These are phyloP conservation scores for Drosophila subquinaria DNA, from an alignment of 2,888 invertebrate genomes.

Conservation along the genomic window DNA sequence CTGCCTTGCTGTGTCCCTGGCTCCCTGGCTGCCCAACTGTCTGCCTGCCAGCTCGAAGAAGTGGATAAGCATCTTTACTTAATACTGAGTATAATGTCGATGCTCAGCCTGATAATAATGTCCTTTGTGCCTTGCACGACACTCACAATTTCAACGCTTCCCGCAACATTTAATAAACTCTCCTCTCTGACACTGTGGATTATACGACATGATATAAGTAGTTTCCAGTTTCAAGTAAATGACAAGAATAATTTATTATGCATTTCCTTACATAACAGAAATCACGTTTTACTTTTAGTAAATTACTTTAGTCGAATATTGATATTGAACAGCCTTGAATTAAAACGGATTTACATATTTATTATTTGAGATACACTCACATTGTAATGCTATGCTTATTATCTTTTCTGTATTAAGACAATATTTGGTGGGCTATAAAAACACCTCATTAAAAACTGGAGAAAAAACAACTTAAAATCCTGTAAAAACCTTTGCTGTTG, in stretches of 20 bases:
- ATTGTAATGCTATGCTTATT: not conserved
- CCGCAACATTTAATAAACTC: conserved; percentile 74
- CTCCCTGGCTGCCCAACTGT: conserved; percentile 38
- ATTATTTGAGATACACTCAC: not conserved
- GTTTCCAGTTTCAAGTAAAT: conserved; percentile 19
- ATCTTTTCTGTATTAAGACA: conserved; percentile 4
- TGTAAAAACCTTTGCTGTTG: conserved; percentile 13
- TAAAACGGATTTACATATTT: not conserved
- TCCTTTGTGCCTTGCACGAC: conserved; percentile 60
- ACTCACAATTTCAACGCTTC: conserved; percentile 39
- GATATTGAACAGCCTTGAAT: not conserved
- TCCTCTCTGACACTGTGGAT: conserved; percentile 31
- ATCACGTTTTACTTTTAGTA: not conserved
- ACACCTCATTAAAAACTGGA: conserved; percentile 43
- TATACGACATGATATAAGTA: conserved; percentile 23
- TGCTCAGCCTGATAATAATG: conserved; percentile 76
- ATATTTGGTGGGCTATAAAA: conserved; percentile 26
- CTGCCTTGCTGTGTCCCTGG: conserved; percentile 17
- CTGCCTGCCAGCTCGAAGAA: conserved; percentile 6
- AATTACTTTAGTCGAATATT: not conserved
- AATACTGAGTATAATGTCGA: conserved; percentile 78
- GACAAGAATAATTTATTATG: conserved; percentile 1
- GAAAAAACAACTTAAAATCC: conserved; percentile 29
- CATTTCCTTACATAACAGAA: not conserved
- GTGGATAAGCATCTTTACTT: conserved; percentile 79